Evolutionary conservation across 2,797 vertebrate genomes (phyloP), one percentile per base, ranked within the genome.

Genomic region (Schizopygopsis pylzovi): DNA sequence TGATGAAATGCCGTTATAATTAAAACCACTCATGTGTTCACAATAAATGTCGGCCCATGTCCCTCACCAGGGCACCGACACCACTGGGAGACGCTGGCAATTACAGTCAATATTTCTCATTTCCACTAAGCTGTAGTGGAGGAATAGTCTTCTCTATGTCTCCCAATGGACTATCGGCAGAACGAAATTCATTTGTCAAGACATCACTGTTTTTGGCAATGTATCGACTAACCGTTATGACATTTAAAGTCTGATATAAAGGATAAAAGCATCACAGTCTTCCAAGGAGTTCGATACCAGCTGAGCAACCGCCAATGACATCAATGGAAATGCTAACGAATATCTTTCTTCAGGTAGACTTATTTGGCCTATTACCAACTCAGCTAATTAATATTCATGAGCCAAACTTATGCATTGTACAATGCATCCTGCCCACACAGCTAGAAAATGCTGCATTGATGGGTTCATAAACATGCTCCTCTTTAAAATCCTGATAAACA

Each of bases 11-110:
- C 76, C 56, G 71, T 89, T 82, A 87, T 90, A 94, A 94, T 94
- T 93, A 94, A 94, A 94, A 81, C 85, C 89, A 86, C 59, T 91
- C 87, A 90, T 91, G 89, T 91, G 93, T 90, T 92, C 18, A 89
- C 83, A 87, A 87, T 80, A 86, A 86, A 88, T 82, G 76, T 88
- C 88, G 63, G 80, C 59, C 90, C 89, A 92, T 82, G 68, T 82
- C 2, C 22, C 81, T 88, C 52, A 88, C 88, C 83, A 79, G 61
- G 28, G 87, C 63, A 76, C 45, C 56, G 15, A 45, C 75, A 52
- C 37, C 90, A 75, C 86, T 49, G 87, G 77, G 87, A 91, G 78
- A 52, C 79, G 87, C 91, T 83, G 77, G 85, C 85, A 92, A 87
- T 92, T 91, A 89, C 82, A 90, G 61, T 61, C 84, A 76, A 16